A percentile compares a stretch with the other conserved stretches of the same genome.
These are phyloP conservation scores for Mungos mungo DNA, from an alignment of 2,113 vertebrate genomes.

Conservation along the genomic window DNA sequence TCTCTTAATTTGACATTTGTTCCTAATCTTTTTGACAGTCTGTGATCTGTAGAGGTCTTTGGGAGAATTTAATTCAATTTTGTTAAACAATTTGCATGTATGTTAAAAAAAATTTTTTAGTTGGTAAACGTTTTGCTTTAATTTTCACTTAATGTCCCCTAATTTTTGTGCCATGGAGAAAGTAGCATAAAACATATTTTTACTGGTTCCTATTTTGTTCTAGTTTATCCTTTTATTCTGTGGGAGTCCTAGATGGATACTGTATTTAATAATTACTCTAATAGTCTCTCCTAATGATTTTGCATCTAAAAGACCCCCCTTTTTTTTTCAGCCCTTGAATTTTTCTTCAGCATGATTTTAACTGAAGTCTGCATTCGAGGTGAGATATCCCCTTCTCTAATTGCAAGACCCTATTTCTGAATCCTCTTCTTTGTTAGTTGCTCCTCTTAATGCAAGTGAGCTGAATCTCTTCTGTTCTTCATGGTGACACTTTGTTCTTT, in stretches of 20 bases:
- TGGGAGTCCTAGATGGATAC: background rate
- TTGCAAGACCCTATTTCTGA: background rate
- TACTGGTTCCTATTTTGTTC: background rate
- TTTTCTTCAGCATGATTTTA: slow-evolving; percentile 32
- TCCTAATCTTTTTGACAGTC: background rate
- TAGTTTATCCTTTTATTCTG: background rate
- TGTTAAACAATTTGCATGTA: background rate
- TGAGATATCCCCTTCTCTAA: slow-evolving; percentile 36
- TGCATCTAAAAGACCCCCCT: background rate
- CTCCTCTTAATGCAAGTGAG: background rate
- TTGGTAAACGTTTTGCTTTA: slow-evolving; percentile 7
- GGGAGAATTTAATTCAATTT: slow-evolving; percentile 28
- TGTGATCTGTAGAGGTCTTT: background rate
- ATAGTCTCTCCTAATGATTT: slow-evolving; percentile 21
- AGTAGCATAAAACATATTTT: background rate
- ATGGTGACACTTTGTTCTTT: background rate
- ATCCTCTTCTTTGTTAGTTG: background rate
- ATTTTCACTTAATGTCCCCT: slow-evolving; percentile 25
- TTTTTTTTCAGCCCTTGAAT: background rate
- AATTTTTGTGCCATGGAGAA: slow-evolving; percentile 12
- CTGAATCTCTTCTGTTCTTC: background rate
- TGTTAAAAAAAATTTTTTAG: background rate
- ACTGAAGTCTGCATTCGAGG: background rate
- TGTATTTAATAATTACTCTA: background rate
- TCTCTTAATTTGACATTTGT: slow-evolving; percentile 6